phyloP scores from a whole-genome alignment of 2,888 invertebrate species.

The Meganola albula region DNA sequence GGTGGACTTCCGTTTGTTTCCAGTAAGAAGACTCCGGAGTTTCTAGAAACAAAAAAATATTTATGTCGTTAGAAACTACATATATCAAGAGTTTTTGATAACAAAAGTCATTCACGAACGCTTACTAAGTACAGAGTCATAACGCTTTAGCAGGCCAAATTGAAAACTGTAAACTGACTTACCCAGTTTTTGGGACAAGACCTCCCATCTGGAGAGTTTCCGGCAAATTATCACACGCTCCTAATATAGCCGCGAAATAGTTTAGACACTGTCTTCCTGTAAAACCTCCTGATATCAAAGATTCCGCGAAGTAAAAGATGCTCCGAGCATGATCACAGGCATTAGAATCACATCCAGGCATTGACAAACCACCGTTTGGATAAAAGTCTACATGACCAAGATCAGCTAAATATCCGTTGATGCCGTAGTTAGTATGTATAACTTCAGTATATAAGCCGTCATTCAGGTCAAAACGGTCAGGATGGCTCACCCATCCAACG shows the following conservation, averaged over 20 bases:
- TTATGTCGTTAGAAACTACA: too few relatives aligned
- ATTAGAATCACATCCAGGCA: conserved; percentile 53
- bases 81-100: too few relatives aligned
- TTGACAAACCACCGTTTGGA: conserved; percentile 52
- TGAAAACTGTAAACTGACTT: too few relatives aligned
- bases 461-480: conserved; percentile 40
- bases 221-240: conserved; percentile 37
- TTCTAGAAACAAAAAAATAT: conserved; percentile 33
- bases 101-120: too few relatives aligned
- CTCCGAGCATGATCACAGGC: conserved; percentile 49
- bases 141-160: too few relatives aligned
- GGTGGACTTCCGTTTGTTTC: conserved; percentile 50
- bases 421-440: conserved; percentile 52
- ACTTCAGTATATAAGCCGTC: conserved; percentile 56
- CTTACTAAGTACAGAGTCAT: too few relatives aligned
- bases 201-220: conserved; percentile 52
- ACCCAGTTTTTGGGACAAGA: conserved; percentile 49
- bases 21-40: conserved; percentile 41
- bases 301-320: conserved; percentile 52
- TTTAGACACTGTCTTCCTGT: conserved; percentile 48
- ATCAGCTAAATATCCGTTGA: conserved; percentile 45
- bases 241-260: conserved; percentile 43
- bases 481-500: conserved; percentile 50
- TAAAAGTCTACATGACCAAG: conserved; percentile 55
- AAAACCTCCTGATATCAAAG: conserved; percentile 43